Evolutionary conservation across 2,888 invertebrate genomes (phyloP), one percentile per base, ranked within the genome.

Genomic region (Xestia sexstrigata): DNA sequence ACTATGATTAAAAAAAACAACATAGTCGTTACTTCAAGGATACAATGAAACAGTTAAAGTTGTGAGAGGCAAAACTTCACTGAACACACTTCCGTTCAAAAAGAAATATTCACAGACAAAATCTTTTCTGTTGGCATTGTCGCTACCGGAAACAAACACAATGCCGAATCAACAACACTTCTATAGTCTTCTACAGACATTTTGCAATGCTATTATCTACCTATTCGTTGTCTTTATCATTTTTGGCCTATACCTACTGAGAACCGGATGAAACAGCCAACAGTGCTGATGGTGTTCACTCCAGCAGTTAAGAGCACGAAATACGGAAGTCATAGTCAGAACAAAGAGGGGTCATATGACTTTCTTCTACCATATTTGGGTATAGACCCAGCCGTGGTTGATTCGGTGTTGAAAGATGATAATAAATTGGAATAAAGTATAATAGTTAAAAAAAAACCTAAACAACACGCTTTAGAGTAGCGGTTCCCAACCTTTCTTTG

Each of bases 71-170:
- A 30, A 47, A 49, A 15, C 23, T 26, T n/a, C 17, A 58, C 2
- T 15, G 11, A 35, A 7, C 11, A 9, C 20, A 47, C 15, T 26
- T 17, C 20, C 60, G 39, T 42, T 42, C 20, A 62, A 70, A 42
- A 35, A n/a, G 0, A 35, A 49, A 20, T n/a, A 70, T 35, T 35
- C n/a, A 8, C 5, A 17, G 47, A 47, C 23, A 35, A 26, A 49
- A 30, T 15, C 8, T 2, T 62, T 49, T 42, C 26, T n/a, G 9
- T 30, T 23, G 23, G 23, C 47, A 47, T 39, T 69, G 45, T 30
- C 20, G 78, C 7, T 30, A 9, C 13, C 17, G 79, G 79, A 67
- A 68, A 30, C 11, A 30, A 26, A 68, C 9, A 39, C 23, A 70
- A 68, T 23, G 26, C 9, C 55, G n/a, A 47, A 58, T 7, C 17